These are phyloP conservation scores for Acropternis orthonyx DNA, from an alignment of 2,797 vertebrate genomes.

Conservation along the genomic window DNA sequence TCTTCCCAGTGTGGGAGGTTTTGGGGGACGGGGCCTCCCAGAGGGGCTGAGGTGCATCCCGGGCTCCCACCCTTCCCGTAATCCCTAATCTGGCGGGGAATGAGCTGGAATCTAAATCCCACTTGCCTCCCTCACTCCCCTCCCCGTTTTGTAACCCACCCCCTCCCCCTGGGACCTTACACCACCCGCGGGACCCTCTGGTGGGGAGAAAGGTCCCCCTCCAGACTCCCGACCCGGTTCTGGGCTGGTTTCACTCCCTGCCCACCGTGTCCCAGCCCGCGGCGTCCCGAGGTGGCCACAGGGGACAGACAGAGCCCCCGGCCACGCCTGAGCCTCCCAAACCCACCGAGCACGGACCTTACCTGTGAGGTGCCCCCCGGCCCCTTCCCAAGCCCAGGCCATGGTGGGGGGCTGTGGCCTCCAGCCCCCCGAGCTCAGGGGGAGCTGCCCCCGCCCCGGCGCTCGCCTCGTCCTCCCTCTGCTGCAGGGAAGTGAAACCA, in stretches of 20 bases:
- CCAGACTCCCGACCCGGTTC: fast-evolving
- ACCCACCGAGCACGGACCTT: not conserved
- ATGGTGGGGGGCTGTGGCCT: not conserved
- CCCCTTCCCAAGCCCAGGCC: not conserved
- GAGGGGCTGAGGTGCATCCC: not conserved
- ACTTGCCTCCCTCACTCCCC: not conserved
- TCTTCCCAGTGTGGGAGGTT: fast-evolving
- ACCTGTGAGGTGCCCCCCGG: not conserved
- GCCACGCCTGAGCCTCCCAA: not conserved
- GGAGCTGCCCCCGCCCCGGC: not conserved
- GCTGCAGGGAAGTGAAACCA: not conserved
- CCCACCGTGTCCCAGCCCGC: not conserved
- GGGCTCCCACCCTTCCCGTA: not conserved
- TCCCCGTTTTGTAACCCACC: not conserved
- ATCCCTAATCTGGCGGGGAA: not conserved
- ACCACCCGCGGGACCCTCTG: fast-evolving
- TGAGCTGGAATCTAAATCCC: not conserved
- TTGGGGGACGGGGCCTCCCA: not conserved
- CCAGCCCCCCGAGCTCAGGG: fast-evolving
- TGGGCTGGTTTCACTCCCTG: not conserved
- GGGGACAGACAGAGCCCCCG: not conserved
- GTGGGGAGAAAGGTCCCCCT: too few species aligned
- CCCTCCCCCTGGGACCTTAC: not conserved
- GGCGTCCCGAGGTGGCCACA: not conserved
- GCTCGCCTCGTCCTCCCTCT: not conserved